phyloP scores from a whole-genome alignment of 2,797 vertebrate species.

The Buceros bicornis region DNA sequence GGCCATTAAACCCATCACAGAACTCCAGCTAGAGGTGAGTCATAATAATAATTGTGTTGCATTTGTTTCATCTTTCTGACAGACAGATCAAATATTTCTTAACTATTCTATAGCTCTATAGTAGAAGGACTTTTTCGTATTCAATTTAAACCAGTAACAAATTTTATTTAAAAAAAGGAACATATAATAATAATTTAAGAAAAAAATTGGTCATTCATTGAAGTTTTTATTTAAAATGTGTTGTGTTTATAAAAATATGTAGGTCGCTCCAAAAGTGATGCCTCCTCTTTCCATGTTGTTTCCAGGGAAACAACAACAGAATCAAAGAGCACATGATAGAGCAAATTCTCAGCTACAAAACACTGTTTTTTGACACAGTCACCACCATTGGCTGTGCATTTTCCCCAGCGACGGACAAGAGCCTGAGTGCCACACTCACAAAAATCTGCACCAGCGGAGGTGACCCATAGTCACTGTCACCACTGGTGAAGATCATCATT shows the following conservation, averaged over 20 bases:
- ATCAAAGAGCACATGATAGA: too few species aligned
- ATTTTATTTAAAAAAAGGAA: neutral
- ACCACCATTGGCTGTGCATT: too few species aligned
- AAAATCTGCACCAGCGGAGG: too few species aligned
- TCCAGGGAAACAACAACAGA: too few species aligned
- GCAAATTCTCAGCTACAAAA: too few species aligned
- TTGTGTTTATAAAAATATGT: neutral
- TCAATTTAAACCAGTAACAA: neutral
- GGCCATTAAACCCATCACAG: neutral
- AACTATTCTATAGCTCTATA: neutral
- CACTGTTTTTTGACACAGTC: too few species aligned
- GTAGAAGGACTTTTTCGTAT: neutral
- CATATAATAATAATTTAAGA: fast-evolving
- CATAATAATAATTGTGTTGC: neutral
- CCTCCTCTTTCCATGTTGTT: too few species aligned
- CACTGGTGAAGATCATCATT: too few species aligned
- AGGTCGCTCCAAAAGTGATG: too few species aligned
- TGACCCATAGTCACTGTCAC: too few species aligned
- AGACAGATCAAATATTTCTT: neutral
- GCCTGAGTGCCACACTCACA: too few species aligned
- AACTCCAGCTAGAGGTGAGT: neutral
- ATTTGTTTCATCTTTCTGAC: neutral
- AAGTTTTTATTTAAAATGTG: neutral
- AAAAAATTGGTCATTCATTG: neutral
- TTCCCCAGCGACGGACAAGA: too few species aligned